Evolutionary conservation across 2,113 vertebrate species (phyloP), one percentile per base, ranked within the genome.

Genomic region (Hyperoodon ampullatus): DNA sequence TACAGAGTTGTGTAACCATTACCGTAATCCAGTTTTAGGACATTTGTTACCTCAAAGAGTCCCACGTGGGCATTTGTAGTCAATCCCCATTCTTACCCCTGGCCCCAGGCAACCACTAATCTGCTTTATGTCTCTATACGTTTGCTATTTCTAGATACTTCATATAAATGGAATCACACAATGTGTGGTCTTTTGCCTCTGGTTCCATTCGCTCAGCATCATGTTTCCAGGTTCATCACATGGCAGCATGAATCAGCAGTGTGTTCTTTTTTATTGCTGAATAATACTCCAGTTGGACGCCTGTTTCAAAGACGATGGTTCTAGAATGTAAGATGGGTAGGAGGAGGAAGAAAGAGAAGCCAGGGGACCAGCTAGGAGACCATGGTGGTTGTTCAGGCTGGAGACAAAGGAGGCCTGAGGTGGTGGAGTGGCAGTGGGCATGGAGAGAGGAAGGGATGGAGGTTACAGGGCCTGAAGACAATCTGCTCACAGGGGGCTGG

Each of bases 1-100:
- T 85, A 35, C 33, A 84, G 84, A 70, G 28, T 33, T 80, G 88
- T 84, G 18, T 23, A 23, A 70, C 39, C 58, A 65, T 83, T 11
- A 33, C 70, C 7, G 21, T 26, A 83, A 96, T 91, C 96, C 6
- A 90, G 24, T 53, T 88, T 58, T 75, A 85, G 86, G 93, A 44
- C 58, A 53, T 65, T 93, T 30, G 2, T 86, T 60, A 81, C 50
- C n/a, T 63, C 72, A 55, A 30, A 83, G 53, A 71, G 63, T 61
- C 86, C 70, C 72, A 11, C 0, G 0, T 28, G 55, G 21, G 6
- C 39, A 28, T 78, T n/a, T 66, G 61, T 24, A 21, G 47, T 63
- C 78, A 39, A 13, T 72, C 72, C 21, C 70, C 86, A 47, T 3
- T n/a, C 50, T 44, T 33, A 30, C 30, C 30, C 60, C n/a, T 8